A percentile compares a stretch with the other conserved stretches of the same genome.
These are phyloP conservation scores for Hetaerina titia DNA, from an alignment of 2,888 invertebrate species.

Conservation along the genomic window DNA sequence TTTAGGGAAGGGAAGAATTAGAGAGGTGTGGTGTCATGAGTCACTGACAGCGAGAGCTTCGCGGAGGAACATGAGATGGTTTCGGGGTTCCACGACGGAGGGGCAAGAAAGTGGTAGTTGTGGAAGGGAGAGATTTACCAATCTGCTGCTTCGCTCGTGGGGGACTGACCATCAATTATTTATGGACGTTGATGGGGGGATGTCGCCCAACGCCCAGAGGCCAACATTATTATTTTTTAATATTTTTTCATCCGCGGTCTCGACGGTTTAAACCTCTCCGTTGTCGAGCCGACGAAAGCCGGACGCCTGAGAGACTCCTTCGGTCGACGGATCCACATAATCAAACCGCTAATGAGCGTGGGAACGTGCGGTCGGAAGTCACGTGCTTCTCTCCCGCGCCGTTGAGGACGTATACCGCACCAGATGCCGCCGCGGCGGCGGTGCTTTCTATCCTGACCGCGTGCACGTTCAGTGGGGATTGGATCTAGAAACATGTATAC, in stretches of 20 bases:
- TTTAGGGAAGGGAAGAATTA: neutral
- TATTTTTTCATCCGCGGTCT: neutral
- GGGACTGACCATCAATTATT: slow-evolving; percentile 35
- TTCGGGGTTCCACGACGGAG: no score
- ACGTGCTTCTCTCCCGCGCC: neutral
- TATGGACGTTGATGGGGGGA: neutral
- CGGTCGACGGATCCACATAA: neutral
- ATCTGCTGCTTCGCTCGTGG: neutral
- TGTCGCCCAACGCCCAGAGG: neutral
- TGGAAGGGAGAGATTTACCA: neutral
- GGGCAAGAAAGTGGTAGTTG: no score
- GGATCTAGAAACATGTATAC: no score
- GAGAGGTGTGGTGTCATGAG: neutral
- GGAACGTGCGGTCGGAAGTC: neutral
- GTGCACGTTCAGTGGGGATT: neutral
- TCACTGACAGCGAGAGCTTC: no score
- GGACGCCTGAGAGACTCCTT: neutral
- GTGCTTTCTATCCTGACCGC: neutral
- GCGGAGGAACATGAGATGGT: no score
- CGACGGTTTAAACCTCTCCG: neutral
- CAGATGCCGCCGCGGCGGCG: neutral
- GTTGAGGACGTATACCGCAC: neutral
- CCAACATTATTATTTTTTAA: neutral
- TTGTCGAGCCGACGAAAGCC: neutral
- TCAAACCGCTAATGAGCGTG: slow-evolving; percentile 8